A percentile compares a stretch with the other conserved stretches of the same genome.
phyloP scores from a whole-genome alignment of 2,888 invertebrate species.

The Apodemia duryi region DNA sequence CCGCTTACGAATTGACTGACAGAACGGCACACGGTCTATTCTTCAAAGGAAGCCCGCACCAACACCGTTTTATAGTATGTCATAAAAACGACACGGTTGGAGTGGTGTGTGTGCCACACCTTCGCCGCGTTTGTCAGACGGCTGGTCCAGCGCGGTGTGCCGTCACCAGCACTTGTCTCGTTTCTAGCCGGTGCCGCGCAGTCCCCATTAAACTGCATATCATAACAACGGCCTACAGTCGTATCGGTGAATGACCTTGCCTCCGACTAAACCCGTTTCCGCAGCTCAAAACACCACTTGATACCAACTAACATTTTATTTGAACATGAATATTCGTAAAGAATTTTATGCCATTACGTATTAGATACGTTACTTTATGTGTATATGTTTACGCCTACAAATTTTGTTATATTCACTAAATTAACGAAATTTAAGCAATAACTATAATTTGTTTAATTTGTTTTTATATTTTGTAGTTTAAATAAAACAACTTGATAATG shows the following conservation, averaged over 20 bases:
- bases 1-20: too few relatives aligned
- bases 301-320: conserved; percentile 4
- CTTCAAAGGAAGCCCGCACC: too few relatives aligned
- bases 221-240: conserved; percentile 12
- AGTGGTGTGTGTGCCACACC: too few relatives aligned
- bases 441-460: too few relatives aligned
- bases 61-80: too few relatives aligned
- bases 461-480: too few relatives aligned
- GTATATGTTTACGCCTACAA: background rate
- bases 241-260: conserved; percentile 13
- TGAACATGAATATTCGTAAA: conserved; percentile 1
- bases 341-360: background rate
- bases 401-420: background rate
- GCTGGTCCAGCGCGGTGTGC: too few relatives aligned
- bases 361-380: background rate
- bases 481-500: too few relatives aligned
- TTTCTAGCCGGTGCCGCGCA: background rate
- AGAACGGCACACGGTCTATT: too few relatives aligned
- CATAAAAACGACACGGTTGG: too few relatives aligned
- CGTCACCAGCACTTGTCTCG: background rate
- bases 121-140: too few relatives aligned
- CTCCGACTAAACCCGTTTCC: conserved; percentile 2
- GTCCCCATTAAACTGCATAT: conserved; percentile 5
- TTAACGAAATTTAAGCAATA: background rate
- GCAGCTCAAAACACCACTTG: background rate